These are phyloP conservation scores for Conus canariensis DNA, from an alignment of 2,888 invertebrate species.

Conservation along the genomic window DNA sequence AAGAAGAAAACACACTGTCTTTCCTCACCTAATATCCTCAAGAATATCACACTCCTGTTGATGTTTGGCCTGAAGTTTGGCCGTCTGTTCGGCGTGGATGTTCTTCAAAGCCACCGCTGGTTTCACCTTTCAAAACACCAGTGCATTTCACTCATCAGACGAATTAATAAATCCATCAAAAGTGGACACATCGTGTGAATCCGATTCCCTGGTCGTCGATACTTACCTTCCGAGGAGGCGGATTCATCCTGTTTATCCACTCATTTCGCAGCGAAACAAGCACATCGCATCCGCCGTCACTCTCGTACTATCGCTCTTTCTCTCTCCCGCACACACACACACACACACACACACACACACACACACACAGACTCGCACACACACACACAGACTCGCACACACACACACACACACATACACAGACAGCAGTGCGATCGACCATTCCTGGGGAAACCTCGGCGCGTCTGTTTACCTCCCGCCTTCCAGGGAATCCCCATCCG, in stretches of 20 bases:
- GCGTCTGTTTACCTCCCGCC: slow-evolving; percentile 47
- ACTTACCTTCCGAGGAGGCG: slow-evolving; percentile 49
- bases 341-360: background rate
- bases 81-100: slow-evolving; percentile 94
- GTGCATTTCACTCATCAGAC: background rate
- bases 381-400: background rate
- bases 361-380: background rate
- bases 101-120: slow-evolving; percentile 95
- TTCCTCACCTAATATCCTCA: slow-evolving; percentile 89
- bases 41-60: slow-evolving; percentile 97
- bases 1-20: no score
- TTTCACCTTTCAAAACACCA: slow-evolving; percentile 86
- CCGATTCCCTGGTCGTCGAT: no score
- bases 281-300: no score
- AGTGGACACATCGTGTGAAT: background rate
- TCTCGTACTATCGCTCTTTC: no score
- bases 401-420: background rate
- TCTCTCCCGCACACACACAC: no score
- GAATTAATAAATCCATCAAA: background rate
- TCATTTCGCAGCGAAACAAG: slow-evolving; percentile 33
- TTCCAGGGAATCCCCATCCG: background rate
- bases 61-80: slow-evolving; percentile 94
- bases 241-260: slow-evolving; percentile 44
- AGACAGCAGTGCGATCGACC: slow-evolving; percentile 30
- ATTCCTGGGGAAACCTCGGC: slow-evolving; percentile 32